Conservation (phyloP, 2,113 vertebrate species). For the Zapornia atra region DNA sequence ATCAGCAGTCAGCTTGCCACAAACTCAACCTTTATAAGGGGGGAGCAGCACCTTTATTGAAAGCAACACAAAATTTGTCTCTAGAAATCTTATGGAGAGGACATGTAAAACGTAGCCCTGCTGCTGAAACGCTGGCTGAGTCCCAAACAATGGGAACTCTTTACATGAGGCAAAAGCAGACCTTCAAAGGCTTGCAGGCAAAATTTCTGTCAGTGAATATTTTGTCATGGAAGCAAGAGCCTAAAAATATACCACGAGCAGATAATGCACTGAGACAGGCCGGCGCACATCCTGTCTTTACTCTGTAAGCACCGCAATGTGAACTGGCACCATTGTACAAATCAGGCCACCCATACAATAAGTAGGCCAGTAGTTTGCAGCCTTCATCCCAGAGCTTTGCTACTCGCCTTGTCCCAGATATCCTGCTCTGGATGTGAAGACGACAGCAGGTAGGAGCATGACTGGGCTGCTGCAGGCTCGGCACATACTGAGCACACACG, state of each 20-base stretch:
- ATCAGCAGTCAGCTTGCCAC: not conserved
- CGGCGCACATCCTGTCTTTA: not conserved
- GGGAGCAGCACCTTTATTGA: not conserved
- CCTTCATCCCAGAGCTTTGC: not conserved
- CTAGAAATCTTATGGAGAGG: not conserved
- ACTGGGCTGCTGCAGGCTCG: not conserved
- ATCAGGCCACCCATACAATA: slow-evolving; percentile 3
- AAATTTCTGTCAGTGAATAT: slow-evolving; percentile 40
- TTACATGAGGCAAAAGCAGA: not conserved
- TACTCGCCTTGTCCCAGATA: fast-evolving
- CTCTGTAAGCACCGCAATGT: not conserved
- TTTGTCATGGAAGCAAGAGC: slow-evolving; percentile 38
- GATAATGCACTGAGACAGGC: slow-evolving; percentile 44
- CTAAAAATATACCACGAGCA: slow-evolving; percentile 1
- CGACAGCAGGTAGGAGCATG: fast-evolving
- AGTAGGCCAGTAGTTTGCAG: not conserved
- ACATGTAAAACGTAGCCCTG: not conserved
- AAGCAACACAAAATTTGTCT: not conserved
- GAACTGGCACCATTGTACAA: not conserved
- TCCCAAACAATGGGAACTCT: not conserved
- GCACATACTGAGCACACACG: no score
- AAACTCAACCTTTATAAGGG: not conserved
- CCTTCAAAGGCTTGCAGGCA: slow-evolving; percentile 27
- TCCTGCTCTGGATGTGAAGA: fast-evolving
- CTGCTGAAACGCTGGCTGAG: not conserved